These are phyloP conservation scores for Paratilapia polleni DNA, from an alignment of 2,113 vertebrate genomes.

Conservation along the genomic window DNA sequence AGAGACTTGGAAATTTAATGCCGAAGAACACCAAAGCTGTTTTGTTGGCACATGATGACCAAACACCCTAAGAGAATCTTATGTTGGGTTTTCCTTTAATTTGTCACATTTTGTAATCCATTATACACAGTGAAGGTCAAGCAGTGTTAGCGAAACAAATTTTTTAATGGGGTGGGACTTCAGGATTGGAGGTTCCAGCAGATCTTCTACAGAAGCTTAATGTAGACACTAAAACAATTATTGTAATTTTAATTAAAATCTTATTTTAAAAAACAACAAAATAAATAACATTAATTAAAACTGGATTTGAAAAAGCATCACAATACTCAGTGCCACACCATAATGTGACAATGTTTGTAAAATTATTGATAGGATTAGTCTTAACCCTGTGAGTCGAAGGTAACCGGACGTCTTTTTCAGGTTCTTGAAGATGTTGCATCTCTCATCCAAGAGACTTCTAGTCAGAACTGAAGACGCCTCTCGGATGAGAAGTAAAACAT, in stretches of 20 bases:
- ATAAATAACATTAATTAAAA: not conserved
- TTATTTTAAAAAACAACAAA: not conserved
- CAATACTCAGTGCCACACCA: not conserved
- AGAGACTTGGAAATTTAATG: not conserved
- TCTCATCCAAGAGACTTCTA: not conserved
- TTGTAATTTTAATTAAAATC: not conserved
- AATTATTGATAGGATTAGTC: not conserved
- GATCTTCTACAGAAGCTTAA: not conserved
- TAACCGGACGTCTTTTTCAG: not conserved
- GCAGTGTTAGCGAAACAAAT: not conserved
- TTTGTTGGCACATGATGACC: not conserved
- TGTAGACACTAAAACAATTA: not conserved
- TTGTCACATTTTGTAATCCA: not conserved
- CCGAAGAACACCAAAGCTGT: not conserved
- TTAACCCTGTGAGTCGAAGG: not conserved
- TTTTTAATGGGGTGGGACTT: not conserved
- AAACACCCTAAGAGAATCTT: not conserved
- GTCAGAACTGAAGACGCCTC: not conserved
- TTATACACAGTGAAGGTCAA: not conserved
- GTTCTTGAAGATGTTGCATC: not conserved
- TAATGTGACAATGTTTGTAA: not conserved
- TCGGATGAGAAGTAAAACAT: not conserved
- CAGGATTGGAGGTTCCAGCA: not conserved
- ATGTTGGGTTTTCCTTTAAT: not conserved
- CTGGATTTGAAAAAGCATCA: not conserved